Conservation (phyloP, 2,797 vertebrate genomes). For the Chelon labrosus region DNA sequence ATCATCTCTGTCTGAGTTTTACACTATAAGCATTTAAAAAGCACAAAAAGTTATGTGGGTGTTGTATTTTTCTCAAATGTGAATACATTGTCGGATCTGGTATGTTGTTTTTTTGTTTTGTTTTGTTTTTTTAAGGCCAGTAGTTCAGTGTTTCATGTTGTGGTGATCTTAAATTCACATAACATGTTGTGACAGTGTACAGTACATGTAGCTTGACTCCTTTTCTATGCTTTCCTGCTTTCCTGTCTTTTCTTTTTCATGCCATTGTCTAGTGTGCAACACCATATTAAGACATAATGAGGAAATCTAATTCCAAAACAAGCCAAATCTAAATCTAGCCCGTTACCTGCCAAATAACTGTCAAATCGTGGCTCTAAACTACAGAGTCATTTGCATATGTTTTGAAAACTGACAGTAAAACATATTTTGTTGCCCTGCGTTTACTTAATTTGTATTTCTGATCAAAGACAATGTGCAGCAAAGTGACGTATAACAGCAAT, state of each 20-base stretch:
- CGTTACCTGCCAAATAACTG: slow-evolving; percentile 1
- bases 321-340: background rate
- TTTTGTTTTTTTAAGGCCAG: no score
- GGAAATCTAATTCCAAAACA: background rate
- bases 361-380: background rate
- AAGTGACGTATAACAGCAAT: background rate
- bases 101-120: no score
- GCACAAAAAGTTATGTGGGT: no score
- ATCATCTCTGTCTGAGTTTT: no score
- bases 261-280: slow-evolving; percentile 6
- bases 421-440: background rate
- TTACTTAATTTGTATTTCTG: background rate
- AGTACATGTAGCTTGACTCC: background rate
- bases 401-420: slow-evolving; percentile 8
- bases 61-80: no score
- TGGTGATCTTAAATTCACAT: background rate
- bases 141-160: background rate
- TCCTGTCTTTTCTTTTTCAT: background rate
- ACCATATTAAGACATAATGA: slow-evolving; percentile 18
- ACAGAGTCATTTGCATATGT: slow-evolving; percentile 2
- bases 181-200: background rate
- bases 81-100: no score
- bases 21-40: no score
- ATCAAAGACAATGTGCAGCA: slow-evolving; percentile 4
- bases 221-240: background rate